These are phyloP conservation scores for Piezodorus guildinii DNA, from an alignment of 1,140 invertebrate species.

Conservation along the genomic window DNA sequence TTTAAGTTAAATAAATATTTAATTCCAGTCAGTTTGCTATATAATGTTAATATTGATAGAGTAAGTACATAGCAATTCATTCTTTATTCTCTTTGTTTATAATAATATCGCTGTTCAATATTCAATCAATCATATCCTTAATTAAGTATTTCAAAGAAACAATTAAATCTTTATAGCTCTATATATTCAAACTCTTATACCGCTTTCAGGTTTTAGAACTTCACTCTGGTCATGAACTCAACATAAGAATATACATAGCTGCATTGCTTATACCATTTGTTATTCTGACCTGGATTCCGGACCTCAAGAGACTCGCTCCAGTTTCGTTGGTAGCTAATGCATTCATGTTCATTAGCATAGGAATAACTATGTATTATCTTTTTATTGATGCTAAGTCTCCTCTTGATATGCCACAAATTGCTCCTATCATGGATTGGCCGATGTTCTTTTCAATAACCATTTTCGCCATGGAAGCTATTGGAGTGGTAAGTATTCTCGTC, in stretches of 20 bases:
- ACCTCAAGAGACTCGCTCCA: slow-evolving; percentile 67
- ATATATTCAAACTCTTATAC: neutral
- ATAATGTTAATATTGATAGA: too few relatives aligned
- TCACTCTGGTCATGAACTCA: slow-evolving; percentile 29
- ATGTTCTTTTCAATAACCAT: slow-evolving; percentile 64
- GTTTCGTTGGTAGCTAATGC: slow-evolving; percentile 69
- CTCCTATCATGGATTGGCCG: slow-evolving; percentile 39
- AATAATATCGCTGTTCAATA: too few relatives aligned
- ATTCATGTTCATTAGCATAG: slow-evolving; percentile 62
- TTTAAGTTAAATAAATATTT: too few relatives aligned
- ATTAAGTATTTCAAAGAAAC: neutral
- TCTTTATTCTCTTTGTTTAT: too few relatives aligned
- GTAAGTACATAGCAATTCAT: too few relatives aligned
- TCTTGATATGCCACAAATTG: slow-evolving; percentile 29
- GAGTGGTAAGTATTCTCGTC: slow-evolving; percentile 40
- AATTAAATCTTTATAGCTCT: neutral
- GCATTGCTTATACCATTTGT: slow-evolving; percentile 53
- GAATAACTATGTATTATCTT: slow-evolving; percentile 65
- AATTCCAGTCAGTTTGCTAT: too few relatives aligned
- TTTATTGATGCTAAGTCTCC: slow-evolving; percentile 43
- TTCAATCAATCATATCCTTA: too few relatives aligned
- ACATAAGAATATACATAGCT: slow-evolving; percentile 42
- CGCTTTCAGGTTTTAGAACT: slow-evolving; percentile 44
- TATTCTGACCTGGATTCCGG: slow-evolving; percentile 60
- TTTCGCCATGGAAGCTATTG: slow-evolving; percentile 76